These are phyloP conservation scores for Anagrus nilaparvatae DNA, from an alignment of 1,140 invertebrate species.

Conservation along the genomic window DNA sequence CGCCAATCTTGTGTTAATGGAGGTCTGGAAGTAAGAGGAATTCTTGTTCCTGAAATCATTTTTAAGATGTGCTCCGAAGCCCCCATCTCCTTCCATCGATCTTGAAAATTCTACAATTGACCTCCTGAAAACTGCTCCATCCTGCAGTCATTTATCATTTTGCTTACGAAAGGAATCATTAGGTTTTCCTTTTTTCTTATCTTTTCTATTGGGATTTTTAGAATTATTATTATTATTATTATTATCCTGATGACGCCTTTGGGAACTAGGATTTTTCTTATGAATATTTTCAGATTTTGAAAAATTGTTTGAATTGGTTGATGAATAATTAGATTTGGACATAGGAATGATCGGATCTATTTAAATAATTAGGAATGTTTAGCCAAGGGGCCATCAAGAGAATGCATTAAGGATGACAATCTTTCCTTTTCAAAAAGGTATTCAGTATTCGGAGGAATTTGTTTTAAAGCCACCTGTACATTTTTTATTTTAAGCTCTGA, in stretches of 20 bases:
- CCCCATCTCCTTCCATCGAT: constrained; percentile 15
- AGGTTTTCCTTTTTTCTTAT: constrained; percentile 3
- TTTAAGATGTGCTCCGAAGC: constrained; percentile 19
- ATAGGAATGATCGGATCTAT: no score
- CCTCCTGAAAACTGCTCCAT: constrained; percentile 14
- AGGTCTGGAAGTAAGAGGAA: constrained; percentile 22
- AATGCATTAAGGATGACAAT: constrained; percentile 18
- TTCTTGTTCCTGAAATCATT: constrained; percentile 18
- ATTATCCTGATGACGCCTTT: background rate
- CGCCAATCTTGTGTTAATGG: constrained; percentile 16
- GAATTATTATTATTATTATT: background rate
- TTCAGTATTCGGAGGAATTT: constrained; percentile 18
- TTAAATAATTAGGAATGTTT: constrained; percentile 16
- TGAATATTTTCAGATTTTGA: no score
- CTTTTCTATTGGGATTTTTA: constrained; percentile 1
- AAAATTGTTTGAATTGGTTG: background rate
- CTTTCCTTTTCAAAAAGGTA: constrained; percentile 21
- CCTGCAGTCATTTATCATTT: constrained; percentile 10
- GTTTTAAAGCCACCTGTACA: constrained; percentile 16
- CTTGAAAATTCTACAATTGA: constrained; percentile 15
- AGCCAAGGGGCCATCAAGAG: constrained; percentile 20
- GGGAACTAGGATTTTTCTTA: background rate
- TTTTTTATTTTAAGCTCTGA: constrained; percentile 16
- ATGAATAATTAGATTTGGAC: no score
- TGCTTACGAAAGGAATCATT: constrained; percentile 13